Conservation (phyloP, 2,888 invertebrate genomes). For the Ormyrus nitidulus region DNA sequence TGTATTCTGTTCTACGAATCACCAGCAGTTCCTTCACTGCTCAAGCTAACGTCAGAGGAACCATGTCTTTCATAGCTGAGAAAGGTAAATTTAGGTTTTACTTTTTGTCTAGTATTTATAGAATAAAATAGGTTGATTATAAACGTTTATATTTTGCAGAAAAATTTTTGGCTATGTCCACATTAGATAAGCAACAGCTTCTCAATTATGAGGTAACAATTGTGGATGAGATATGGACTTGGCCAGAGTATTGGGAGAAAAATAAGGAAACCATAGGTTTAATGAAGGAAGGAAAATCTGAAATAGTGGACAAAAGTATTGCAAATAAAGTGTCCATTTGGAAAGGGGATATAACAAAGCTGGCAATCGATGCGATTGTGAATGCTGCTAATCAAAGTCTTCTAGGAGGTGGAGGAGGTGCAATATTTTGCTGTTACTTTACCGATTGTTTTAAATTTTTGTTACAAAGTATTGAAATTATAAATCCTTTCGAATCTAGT, state of each 20-base stretch:
- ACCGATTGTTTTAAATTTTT: slow-evolving; percentile 3
- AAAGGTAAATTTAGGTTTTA: slow-evolving; percentile 46
- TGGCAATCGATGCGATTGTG: slow-evolving; percentile 92
- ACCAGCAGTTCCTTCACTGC: neutral
- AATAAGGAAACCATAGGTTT: slow-evolving; percentile 72
- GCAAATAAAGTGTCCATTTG: slow-evolving; percentile 82
- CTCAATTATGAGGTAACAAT: slow-evolving; percentile 75
- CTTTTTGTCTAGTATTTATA: neutral
- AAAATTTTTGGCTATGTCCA: slow-evolving; percentile 77
- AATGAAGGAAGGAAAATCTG: slow-evolving; percentile 55
- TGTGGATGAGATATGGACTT: slow-evolving; percentile 77
- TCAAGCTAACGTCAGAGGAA: neutral
- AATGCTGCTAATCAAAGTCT: slow-evolving; percentile 91
- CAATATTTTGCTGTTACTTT: slow-evolving; percentile 4
- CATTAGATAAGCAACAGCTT: slow-evolving; percentile 78
- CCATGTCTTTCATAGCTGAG: slow-evolving; percentile 48
- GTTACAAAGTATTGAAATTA: slow-evolving; percentile 15
- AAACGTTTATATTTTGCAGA: slow-evolving; percentile 61
- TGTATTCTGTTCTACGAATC: neutral
- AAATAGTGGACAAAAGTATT: slow-evolving; percentile 69
- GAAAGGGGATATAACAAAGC: slow-evolving; percentile 88
- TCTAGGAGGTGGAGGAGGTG: slow-evolving; percentile 88
- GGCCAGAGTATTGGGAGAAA: slow-evolving; percentile 77
- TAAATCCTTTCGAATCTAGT: slow-evolving; percentile 76
- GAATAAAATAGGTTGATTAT: neutral